Base-by-base conservation (phyloP, 2,888 invertebrate genomes). In the Melolontha melolontha region DNA sequence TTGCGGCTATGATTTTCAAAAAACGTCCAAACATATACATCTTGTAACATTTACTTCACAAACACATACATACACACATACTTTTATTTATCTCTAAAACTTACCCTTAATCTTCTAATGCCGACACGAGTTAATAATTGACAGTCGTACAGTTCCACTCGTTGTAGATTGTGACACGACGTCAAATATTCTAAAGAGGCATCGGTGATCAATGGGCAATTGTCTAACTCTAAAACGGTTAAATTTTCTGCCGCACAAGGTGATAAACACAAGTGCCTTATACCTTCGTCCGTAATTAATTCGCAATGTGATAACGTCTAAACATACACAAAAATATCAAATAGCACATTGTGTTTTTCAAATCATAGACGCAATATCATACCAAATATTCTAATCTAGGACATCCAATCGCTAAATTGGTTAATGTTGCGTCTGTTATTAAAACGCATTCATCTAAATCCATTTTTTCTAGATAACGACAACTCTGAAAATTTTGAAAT, bases 231-330 rank as follows among this genome's bases (percentile, higher is more conserved):
- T 64, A 99, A 88, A 42, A 98, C 96, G 42, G 94, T 94, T 72
- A 96, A 87, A 81, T 95, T 94, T 84, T 98, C 97, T 0, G 96
- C 94, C 47, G 97, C 95, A 83, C 97, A 97, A 1, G 96, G 93
- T 44, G 96, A 95, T 82, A 93, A 90, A 0, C 97, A 95, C 73
- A 98, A 84, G 83, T 97, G 96, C 71, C 96, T 90, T 77, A 99
- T 97, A 11, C 98, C 98, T 83, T 97, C 97, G 83, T 99, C 99
- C 14, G 98, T 99, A 79, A 99, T 96, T 77, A 97, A 84, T 84
- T 99, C 99, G 84, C 99, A 99, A 83, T 99, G 98, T 2, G 99
- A 99, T 70, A 99, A 86, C 77, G 96, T 97, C 97, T 98, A 86
- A 83, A 82, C 34, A 10, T 6, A 1, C 34, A 34, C 34, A 67